Evolutionary conservation across 2,888 invertebrate species (phyloP), one percentile per base, ranked within the genome.

Genomic region (Cryptus viduatorius): DNA sequence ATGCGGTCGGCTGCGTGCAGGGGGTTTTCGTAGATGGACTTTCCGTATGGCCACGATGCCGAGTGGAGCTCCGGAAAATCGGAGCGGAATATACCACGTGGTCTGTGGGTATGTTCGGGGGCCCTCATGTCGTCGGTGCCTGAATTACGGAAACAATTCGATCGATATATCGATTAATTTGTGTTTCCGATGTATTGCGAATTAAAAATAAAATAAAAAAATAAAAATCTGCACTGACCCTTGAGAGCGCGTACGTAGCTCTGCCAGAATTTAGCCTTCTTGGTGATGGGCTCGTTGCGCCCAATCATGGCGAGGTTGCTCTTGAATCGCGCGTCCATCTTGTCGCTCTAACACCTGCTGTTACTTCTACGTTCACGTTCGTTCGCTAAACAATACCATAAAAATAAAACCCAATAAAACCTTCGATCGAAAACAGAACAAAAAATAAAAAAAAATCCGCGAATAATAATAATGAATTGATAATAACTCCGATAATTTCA

Each of bases 191-290:
- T 24, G 24, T 24, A 50, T 50, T 16, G 16, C 16, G 50, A 16
- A 50, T 50, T 50, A 7, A 50, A 76, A 46, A 42, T 53, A 0
- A 65, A 2, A 46, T 2, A 50, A 76, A 46, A 42, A 46, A 0
- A 65, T 1, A 46, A 69, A 31, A 69, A 48, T 24, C 7, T 65
- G 31, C 14, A 81, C 94, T 95, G 95, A 98, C 98, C 98, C 96
- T 98, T 98, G 90, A 98, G 96, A 95, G 98, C 98, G 94, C 98
- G 96, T 94, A 98, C 97, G 94, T 97, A 98, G 93, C 98, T 97
- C 95, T 98, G 98, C 98, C 98, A 98, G 95, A 98, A 98, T 95
- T 96, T 98, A 94, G 98, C 98, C 95, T 98, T 98, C 95, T 97
- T 97, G 95, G 97, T 97, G 94, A 97, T 96, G 94, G 97, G 96